Evolutionary conservation across 1,140 invertebrate genomes (phyloP), one percentile per base, ranked within the genome.

Genomic region (Leptinotarsa texana): DNA sequence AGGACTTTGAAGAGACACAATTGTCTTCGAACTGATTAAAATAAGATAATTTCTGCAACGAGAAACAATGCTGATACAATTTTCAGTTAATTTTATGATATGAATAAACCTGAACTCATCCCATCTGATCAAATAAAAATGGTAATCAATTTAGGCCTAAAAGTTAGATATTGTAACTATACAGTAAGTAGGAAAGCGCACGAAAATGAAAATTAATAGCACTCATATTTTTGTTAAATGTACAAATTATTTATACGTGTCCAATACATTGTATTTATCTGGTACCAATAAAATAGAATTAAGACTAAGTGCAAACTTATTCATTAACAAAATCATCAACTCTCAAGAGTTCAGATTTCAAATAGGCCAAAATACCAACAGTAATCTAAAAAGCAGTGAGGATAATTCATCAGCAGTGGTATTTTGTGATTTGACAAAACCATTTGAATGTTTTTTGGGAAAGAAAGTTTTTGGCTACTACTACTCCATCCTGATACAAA

Each of bases 31-130:
- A 57, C 51, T 57, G 51, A 57, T 57, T 57, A 57, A 57, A 15
- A 15, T 57, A 57, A 57, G 51, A 57, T 57, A 57, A 57, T 57
- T 57, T 57, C 51, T 57, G 51, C 51, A 57, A 57, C 51, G 51
- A 57, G 51, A 57, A 18, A 57, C 15, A 57, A 57, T 42, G 33
- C 17, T 57, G 17, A 17, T 57, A 57, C 51, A 17, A 18, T 11
- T 57, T 57, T 57, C 51, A 8, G 51, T 57, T 57, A 33, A 33
- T 33, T 33, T 8, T 42, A 42, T 42, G 8, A 11, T 42, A 42
- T 42, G 33, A 42, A 42, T 8, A 8, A 42, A 42, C 33, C 33
- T 42, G 33, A 42, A 42, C 51, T n/a, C 51, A 57, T 18, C n/a
- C 51, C 51, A 57, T 4, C n/a, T 57, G 51, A 57, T 57, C n/a